A percentile compares a stretch with the other conserved stretches of the same genome.
Conservation (phyloP, 2,888 invertebrate species). For the Ichneumon xanthorius region DNA sequence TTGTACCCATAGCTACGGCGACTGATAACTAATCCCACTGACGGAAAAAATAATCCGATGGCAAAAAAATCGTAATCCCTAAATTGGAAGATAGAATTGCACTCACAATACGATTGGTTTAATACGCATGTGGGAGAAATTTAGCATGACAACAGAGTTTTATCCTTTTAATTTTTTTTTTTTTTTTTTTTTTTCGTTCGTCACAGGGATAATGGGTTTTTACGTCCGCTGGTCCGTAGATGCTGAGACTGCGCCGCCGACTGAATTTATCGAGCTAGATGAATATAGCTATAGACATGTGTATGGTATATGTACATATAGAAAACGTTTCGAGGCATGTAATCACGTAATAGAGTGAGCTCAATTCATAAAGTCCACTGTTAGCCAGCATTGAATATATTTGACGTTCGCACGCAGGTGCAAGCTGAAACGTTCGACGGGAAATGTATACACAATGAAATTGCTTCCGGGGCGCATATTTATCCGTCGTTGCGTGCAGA, state of each 20-base stretch:
- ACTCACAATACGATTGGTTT: constrained; percentile 38
- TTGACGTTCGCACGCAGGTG: constrained; percentile 1
- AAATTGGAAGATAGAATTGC: neutral
- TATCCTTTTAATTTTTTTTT: constrained; percentile 18
- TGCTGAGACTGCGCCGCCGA: constrained; percentile 32
- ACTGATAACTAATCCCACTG: constrained; percentile 12
- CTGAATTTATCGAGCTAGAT: constrained; percentile 33
- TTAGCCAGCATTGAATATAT: constrained; percentile 52
- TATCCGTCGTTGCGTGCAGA: neutral
- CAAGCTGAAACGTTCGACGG: constrained; percentile 17
- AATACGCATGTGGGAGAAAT: constrained; percentile 42
- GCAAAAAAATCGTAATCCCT: too few species aligned
- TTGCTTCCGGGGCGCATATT: constrained; percentile 47
- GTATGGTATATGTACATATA: constrained; percentile 13
- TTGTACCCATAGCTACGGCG: neutral
- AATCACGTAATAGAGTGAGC: constrained; percentile 49
- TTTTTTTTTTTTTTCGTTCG: constrained; percentile 28
- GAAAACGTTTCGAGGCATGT: constrained; percentile 31
- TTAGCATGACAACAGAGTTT: constrained; percentile 59
- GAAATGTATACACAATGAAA: constrained; percentile 44
- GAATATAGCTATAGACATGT: neutral
- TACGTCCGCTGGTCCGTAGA: constrained; percentile 32
- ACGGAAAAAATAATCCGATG: neutral
- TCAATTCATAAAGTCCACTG: constrained; percentile 53
- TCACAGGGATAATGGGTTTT: constrained; percentile 44